Evolutionary conservation across 2,113 vertebrate genomes (phyloP).

Genomic region (Nycticorax nycticorax): DNA sequence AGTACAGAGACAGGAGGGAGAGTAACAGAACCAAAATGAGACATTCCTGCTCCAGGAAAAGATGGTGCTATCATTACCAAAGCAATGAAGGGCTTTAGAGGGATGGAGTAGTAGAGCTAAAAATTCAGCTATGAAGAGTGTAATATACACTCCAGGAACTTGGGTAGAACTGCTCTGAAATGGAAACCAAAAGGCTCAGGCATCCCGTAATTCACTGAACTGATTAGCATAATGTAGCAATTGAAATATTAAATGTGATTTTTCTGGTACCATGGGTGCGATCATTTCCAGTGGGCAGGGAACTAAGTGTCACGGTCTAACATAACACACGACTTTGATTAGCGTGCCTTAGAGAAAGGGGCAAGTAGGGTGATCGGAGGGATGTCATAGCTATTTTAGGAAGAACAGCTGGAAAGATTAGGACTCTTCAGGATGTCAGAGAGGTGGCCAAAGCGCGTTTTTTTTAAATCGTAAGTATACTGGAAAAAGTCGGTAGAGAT

Average conservation of each 20-base stretch:
- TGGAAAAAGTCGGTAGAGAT: neutral
- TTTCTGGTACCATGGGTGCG: rapidly evolving
- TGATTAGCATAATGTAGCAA: neutral
- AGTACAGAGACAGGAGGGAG: neutral
- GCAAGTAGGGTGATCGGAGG: neutral
- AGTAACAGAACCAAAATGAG: neutral
- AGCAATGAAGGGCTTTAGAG: rapidly evolving
- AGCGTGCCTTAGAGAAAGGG: neutral
- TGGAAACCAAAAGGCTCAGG: neutral
- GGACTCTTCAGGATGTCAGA: neutral
- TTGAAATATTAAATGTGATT: neutral
- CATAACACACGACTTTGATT: rapidly evolving
- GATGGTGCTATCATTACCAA: neutral
- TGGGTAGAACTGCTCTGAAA: neutral
- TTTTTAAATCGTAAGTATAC: neutral
- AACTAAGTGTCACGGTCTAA: neutral
- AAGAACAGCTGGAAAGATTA: neutral
- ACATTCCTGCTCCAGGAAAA: neutral
- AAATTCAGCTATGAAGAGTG: neutral
- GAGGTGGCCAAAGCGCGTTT: neutral
- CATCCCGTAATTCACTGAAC: neutral
- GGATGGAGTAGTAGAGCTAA: neutral
- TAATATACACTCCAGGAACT: neutral
- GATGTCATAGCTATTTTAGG: neutral
- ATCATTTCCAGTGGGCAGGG: neutral